Evolutionary conservation across 2,888 invertebrate species (phyloP).

Genomic region (Reticulitermes lucifugus): DNA sequence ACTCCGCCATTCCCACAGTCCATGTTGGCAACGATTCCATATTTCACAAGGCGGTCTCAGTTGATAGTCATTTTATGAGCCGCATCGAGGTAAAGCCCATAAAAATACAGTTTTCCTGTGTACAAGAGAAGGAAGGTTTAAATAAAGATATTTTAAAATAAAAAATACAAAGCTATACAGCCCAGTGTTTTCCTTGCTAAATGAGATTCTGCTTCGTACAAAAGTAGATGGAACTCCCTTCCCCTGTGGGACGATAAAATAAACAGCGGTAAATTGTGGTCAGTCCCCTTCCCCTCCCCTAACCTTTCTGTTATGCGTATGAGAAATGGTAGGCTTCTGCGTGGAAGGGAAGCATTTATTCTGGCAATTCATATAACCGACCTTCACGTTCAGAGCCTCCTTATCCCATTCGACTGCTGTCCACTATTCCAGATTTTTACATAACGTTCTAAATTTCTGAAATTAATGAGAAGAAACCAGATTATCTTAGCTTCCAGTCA

Average conservation of each 20-base stretch:
- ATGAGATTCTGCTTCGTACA: background rate
- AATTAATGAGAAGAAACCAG: no score
- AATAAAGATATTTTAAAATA: conserved; percentile 40
- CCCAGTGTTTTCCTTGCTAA: conserved; percentile 13
- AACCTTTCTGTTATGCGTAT: conserved; percentile 21
- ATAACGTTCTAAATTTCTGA: background rate
- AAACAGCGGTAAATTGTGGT: conserved; percentile 25
- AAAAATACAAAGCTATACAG: background rate
- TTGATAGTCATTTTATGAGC: conserved; percentile 52
- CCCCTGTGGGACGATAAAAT: background rate
- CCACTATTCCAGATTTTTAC: background rate
- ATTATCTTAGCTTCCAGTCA: no score
- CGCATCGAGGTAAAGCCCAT: conserved; percentile 45
- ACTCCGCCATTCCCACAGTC: conserved; percentile 34
- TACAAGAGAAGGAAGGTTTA: conserved; percentile 3
- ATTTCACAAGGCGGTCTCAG: conserved; percentile 48
- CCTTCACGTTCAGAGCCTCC: background rate
- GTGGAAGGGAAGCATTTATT: background rate
- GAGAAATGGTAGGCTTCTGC: background rate
- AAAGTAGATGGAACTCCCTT: background rate
- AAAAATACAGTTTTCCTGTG: conserved; percentile 35
- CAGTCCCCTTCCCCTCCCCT: background rate
- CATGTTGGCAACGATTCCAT: conserved; percentile 51
- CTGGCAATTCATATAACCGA: conserved; percentile 2
- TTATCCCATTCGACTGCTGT: background rate